phyloP scores from a whole-genome alignment of 53 echinoderm and acorn worm genomes.

The Antedon mediterranea region DNA sequence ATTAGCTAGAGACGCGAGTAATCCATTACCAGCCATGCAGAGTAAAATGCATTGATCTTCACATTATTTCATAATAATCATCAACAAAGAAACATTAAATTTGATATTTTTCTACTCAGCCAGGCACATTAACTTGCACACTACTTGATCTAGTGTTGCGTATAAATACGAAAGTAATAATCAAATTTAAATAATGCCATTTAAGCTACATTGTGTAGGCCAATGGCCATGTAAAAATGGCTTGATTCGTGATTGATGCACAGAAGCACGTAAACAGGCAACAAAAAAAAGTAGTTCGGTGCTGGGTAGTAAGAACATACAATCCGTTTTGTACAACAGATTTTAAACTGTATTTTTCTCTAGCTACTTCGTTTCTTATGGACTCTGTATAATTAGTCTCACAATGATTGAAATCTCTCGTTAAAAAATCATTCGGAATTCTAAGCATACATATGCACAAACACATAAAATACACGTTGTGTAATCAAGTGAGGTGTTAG shows the following conservation, averaged over 20 bases:
- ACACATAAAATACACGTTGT: not conserved
- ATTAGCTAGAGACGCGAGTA: too few species aligned
- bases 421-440: not conserved
- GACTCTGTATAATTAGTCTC: not conserved
- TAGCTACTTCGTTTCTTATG: not conserved
- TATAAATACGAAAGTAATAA: not conserved
- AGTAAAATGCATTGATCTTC: too few species aligned
- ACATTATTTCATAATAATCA: not conserved
- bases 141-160: too few species aligned
- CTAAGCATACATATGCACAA: not conserved
- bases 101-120: not conserved
- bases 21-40: too few species aligned
- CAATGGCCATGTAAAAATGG: not conserved
- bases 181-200: too few species aligned
- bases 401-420: not conserved
- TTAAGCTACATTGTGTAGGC: not conserved
- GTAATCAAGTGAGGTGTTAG: not conserved
- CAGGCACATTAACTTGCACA: too few species aligned
- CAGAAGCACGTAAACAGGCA: not conserved
- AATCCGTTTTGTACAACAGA: not conserved
- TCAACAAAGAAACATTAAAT: not conserved
- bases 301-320: too few species aligned
- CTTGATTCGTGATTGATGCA: not conserved
- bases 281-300: too few species aligned
- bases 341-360: not conserved